phyloP scores from a whole-genome alignment of 2,113 vertebrate genomes.

The Equus przewalskii region DNA sequence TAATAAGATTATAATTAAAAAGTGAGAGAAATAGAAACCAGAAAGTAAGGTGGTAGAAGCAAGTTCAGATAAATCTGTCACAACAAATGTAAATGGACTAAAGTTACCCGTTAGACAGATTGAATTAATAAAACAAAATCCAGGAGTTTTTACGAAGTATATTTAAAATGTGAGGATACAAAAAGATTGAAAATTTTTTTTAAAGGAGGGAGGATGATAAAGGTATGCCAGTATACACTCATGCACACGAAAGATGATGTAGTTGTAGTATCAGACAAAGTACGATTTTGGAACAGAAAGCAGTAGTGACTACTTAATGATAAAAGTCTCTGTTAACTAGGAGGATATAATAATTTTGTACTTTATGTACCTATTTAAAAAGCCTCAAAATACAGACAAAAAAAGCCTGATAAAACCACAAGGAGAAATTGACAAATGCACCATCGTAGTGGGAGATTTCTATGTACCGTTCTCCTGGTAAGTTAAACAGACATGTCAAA shows the following conservation, averaged over 20 bases:
- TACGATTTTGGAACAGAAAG: not conserved
- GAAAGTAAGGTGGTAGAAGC: not conserved
- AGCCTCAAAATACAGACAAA: not conserved
- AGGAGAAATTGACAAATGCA: not conserved
- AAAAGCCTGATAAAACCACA: not conserved
- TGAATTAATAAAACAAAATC: not conserved
- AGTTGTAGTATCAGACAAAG: not conserved
- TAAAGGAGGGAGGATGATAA: not conserved
- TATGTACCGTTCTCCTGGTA: not conserved
- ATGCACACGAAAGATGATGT: not conserved
- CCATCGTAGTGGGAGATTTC: not conserved
- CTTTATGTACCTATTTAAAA: not conserved
- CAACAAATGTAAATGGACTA: not conserved
- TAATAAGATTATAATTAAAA: not conserved
- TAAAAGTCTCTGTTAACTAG: not conserved
- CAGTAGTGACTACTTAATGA: not conserved
- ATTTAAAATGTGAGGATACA: not conserved
- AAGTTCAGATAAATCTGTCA: not conserved
- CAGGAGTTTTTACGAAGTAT: not conserved
- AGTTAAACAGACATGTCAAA: not conserved
- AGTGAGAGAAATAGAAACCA: not conserved
- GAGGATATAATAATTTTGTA: not conserved
- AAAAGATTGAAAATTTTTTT: not conserved
- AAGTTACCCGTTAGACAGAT: not conserved
- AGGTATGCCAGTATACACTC: not conserved